Evolutionary conservation across 2,888 invertebrate genomes (phyloP).

Genomic region (Macrophya annulata): DNA sequence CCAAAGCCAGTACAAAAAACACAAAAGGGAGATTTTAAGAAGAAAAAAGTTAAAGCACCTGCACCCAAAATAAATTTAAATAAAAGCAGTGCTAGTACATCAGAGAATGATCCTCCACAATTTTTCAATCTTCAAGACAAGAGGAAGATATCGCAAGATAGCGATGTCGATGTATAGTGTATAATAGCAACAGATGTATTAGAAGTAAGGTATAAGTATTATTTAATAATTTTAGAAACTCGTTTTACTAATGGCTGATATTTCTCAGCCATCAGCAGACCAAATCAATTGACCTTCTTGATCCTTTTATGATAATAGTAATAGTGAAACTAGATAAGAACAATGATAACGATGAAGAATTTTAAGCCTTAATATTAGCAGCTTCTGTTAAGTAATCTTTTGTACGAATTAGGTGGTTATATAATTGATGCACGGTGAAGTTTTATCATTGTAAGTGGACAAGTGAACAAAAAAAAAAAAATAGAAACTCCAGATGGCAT

Average conservation of each 20-base stretch:
- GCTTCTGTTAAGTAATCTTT: not conserved
- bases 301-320: not conserved
- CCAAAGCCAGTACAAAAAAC: slow-evolving; percentile 54
- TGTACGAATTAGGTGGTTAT: not conserved
- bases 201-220: not conserved
- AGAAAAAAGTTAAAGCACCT: slow-evolving; percentile 63
- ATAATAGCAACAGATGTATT: not conserved
- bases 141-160: slow-evolving; percentile 56
- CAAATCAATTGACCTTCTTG: not conserved
- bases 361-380: not conserved
- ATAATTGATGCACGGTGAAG: not conserved
- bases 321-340: slow-evolving; percentile 1
- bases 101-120: slow-evolving; percentile 30
- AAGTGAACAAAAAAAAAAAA: not conserved
- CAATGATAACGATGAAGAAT: not conserved
- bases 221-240: not conserved
- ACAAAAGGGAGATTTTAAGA: slow-evolving; percentile 61
- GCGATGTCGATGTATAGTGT: slow-evolving; percentile 65
- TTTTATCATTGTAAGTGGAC: not conserved
- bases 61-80: slow-evolving; percentile 53
- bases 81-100: slow-evolving; percentile 30
- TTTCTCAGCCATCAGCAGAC: not conserved
- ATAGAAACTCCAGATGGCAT: not conserved
- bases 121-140: slow-evolving; percentile 31
- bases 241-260: slow-evolving; percentile 1